Conservation (phyloP, 2,797 vertebrate genomes). For the Atherinosoma microstoma region DNA sequence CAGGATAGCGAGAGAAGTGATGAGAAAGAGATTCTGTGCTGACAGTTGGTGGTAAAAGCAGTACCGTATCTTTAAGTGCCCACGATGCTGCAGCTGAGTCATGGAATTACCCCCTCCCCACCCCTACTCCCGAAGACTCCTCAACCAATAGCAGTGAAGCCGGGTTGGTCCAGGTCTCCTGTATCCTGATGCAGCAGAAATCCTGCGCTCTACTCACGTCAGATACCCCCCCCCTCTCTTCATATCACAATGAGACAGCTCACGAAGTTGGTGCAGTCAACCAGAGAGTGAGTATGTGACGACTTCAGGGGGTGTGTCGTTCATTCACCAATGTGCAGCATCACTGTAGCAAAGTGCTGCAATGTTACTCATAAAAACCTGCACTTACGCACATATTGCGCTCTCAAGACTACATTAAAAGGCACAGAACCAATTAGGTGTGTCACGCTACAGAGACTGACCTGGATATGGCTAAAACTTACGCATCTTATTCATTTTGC, state of each 20-base stretch:
- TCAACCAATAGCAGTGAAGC: conserved; percentile 70
- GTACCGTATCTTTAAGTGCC: conserved; percentile 44
- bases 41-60: conserved; percentile 30
- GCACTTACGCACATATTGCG: conserved; percentile 8
- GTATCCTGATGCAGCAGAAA: conserved; percentile 81
- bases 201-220: conserved; percentile 48
- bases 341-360: conserved; percentile 67
- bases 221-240: conserved; percentile 10
- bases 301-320: conserved; percentile 70
- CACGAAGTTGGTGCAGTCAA: conserved; percentile 60
- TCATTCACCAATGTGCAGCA: conserved; percentile 61
- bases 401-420: conserved; percentile 7
- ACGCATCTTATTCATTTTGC: conserved; percentile 9
- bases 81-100: conserved; percentile 76
- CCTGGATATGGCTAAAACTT: conserved; percentile 2
- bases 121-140: neutral
- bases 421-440: conserved; percentile 4
- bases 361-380: conserved; percentile 54
- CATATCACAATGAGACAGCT: conserved; percentile 48
- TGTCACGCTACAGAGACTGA: conserved; percentile 18
- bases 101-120: conserved; percentile 40
- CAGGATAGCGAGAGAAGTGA: conserved; percentile 25
- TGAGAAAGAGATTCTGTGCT: conserved; percentile 35
- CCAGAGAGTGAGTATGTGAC: conserved; percentile 54
- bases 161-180: conserved; percentile 39